Base-by-base conservation (phyloP, 2,797 vertebrate genomes). In the Micropoecilia bifurca region DNA sequence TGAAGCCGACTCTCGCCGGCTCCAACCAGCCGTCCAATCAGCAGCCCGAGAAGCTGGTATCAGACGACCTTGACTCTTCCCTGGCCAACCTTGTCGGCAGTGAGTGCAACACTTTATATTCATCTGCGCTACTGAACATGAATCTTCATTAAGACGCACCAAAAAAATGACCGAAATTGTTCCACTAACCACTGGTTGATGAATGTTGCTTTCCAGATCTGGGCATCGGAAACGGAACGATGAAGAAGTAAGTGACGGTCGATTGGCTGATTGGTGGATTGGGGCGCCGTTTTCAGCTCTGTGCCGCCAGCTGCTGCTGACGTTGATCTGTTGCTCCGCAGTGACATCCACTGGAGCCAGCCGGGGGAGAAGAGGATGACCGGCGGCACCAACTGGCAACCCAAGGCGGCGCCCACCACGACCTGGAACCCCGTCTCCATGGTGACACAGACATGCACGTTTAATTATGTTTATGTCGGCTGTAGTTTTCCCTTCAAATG, bases 311-410 rank as follows among this genome's bases (percentile, higher is more conserved):
- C 80, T 72, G 73, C 75, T 71, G 83, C 85, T 93, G 89, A 94
- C 86, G 61, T 82, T n/a, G 43, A 57, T 85, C 81, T 92, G 77
- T 89, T 92, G 81, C 92, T 96, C 95, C 92, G 28, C 95, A 99
- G 99, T 96, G 98, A 99, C 95, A 98, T 99, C 89, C 98, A 98
- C 95, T 99, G 98, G 99, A 99, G 95, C 94, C 99, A 99, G 88
- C 99, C 98, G 69, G 98, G 99, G 88, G 98, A 99, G 94, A 99
- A 97, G 95, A 98, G 97, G 91, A 95, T 99, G 92, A 99, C 99
- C 73, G 99, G 99, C 78, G 99, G 99, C 91, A 98, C 97, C 95
- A 98, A 99, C 94, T 99, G 99, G 99, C 99, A 99, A 85, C 99
- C 98, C 90, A 99, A 98, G 94, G 96, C 97, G 50, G 98, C 98